Conservation (phyloP, 2,113 vertebrate species). For the Colistium nudipinnis region DNA sequence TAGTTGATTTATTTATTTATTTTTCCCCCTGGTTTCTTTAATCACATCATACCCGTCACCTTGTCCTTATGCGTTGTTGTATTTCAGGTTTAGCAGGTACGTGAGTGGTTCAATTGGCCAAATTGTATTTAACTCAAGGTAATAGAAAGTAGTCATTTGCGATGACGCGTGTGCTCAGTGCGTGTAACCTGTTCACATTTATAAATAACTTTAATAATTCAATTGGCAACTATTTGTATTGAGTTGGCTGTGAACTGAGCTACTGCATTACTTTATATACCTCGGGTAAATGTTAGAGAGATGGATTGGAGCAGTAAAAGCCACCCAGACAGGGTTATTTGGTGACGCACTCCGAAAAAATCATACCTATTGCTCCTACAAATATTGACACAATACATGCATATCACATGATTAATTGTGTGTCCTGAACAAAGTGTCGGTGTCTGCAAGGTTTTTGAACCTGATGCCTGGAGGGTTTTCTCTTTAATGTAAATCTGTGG, state of each 20-base stretch:
- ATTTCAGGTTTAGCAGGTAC: constrained; percentile 33
- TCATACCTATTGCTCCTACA: not conserved
- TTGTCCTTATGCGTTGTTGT: not conserved
- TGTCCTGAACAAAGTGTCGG: not conserved
- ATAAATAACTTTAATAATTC: not conserved
- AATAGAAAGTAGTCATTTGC: not conserved
- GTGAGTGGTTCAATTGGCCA: not conserved
- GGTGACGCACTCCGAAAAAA: not conserved
- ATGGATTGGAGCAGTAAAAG: not conserved
- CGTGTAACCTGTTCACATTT: too few relatives aligned
- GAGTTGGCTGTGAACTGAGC: not conserved
- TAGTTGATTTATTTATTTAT: not conserved
- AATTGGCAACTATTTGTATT: not conserved
- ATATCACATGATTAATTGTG: not conserved
- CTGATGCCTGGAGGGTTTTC: not conserved
- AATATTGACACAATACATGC: not conserved
- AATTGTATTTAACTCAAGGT: not conserved
- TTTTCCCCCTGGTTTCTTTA: not conserved
- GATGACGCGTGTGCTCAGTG: too few relatives aligned
- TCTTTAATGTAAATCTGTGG: not conserved
- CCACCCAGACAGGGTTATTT: not conserved
- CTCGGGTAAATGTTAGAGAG: not conserved
- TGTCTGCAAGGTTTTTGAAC: not conserved
- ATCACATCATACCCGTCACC: not conserved
- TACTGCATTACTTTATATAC: not conserved